Conservation (phyloP, 2,113 vertebrate genomes). For the Labrus mixtus region DNA sequence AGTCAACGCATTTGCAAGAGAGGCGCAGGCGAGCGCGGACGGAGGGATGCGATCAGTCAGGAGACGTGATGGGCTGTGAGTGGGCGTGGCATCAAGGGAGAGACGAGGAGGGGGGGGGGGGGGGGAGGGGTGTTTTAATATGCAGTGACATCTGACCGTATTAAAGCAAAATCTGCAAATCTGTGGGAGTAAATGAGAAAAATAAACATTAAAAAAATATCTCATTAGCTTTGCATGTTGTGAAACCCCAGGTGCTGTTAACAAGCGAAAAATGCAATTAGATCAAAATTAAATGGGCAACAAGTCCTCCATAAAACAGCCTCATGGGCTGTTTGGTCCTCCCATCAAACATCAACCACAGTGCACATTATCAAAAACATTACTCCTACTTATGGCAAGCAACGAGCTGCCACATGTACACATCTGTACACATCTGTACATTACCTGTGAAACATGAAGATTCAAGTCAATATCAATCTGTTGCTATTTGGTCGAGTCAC, state of each 20-base stretch:
- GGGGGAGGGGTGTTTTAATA: not conserved
- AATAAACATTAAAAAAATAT: not conserved
- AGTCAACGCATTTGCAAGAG: slow-evolving; percentile 63
- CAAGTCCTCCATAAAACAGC: not conserved
- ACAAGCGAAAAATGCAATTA: not conserved
- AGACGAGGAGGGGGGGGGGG: not conserved
- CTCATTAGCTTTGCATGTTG: not conserved
- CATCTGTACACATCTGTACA: not conserved
- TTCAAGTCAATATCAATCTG: not conserved
- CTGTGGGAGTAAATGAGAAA: not conserved
- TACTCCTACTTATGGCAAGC: not conserved
- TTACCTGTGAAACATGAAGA: not conserved
- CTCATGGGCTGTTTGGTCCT: not conserved
- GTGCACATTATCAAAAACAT: not conserved
- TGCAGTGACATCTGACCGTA: not conserved
- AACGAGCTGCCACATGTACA: not conserved
- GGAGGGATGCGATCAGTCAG: slow-evolving; percentile 2
- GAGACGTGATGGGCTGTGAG: slow-evolving; percentile 9
- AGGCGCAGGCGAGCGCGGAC: slow-evolving; percentile 25
- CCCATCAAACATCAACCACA: not conserved
- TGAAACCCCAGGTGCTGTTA: not conserved
- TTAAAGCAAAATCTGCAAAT: not conserved
- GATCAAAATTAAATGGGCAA: not conserved
- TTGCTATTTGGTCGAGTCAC: not conserved
- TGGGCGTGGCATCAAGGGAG: slow-evolving; percentile 34